These are phyloP conservation scores for Balanococcus diminutus DNA, from an alignment of 2,888 invertebrate genomes.

Conservation along the genomic window DNA sequence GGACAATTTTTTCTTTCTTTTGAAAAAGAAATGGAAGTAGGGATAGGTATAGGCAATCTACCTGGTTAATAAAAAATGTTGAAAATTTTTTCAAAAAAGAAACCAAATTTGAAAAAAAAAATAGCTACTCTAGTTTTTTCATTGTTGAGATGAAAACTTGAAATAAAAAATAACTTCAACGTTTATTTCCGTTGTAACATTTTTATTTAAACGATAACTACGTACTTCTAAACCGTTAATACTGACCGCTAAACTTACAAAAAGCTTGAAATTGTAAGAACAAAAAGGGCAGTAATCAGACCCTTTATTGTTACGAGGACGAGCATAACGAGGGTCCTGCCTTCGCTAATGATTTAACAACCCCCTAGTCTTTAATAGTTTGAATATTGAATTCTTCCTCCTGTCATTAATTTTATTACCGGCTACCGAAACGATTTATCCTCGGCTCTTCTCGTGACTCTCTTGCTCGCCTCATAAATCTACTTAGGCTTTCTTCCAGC, in stretches of 20 bases:
- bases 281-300: constrained; percentile 49
- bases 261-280: constrained; percentile 45
- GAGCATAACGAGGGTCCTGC: constrained; percentile 27
- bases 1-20: background rate
- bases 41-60: background rate
- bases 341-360: constrained; percentile 46
- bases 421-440: constrained; percentile 53
- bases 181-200: background rate
- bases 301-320: constrained; percentile 38
- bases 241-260: constrained; percentile 18
- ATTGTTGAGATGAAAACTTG: background rate
- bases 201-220: constrained; percentile 1
- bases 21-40: background rate
- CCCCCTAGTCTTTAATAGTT: constrained; percentile 49
- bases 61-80: background rate
- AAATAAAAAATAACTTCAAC: background rate
- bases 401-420: constrained; percentile 55
- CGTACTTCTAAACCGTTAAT: background rate
- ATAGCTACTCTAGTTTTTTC: background rate
- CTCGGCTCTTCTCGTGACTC: constrained; percentile 35
- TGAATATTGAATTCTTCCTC: constrained; percentile 55
- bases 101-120: background rate
- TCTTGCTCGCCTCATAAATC: constrained; percentile 33
- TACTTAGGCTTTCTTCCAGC: constrained; percentile 38
- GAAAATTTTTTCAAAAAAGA: background rate